These are phyloP conservation scores for Vidua chalybeata DNA, from an alignment of 2,113 vertebrate genomes.

Conservation along the genomic window DNA sequence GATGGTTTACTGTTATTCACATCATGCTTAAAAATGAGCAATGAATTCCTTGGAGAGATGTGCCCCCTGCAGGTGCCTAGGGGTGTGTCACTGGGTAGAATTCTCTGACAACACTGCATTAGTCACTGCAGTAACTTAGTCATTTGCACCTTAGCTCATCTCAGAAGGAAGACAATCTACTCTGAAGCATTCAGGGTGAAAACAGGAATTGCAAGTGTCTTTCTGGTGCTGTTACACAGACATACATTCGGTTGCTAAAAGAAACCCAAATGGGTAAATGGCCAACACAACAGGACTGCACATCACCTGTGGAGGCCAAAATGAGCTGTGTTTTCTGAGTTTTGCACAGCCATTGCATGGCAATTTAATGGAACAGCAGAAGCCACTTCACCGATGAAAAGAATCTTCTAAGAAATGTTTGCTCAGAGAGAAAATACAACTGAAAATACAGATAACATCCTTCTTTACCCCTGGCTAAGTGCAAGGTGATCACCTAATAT, in stretches of 20 bases:
- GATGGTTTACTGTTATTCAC: conserved; percentile 50
- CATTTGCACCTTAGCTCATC: conserved; percentile 47
- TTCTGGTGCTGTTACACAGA: background rate
- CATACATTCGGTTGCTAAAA: accelerated
- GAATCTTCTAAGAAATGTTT: background rate
- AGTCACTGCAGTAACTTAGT: conserved; percentile 58
- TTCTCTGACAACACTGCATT: conserved; percentile 50
- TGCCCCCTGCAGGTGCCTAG: conserved; percentile 31
- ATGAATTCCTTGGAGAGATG: conserved; percentile 57
- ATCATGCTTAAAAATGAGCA: conserved; percentile 49
- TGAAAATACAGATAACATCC: background rate
- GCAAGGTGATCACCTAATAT: background rate
- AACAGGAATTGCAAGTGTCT: background rate
- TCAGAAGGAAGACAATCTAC: conserved; percentile 38
- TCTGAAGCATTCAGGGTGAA: background rate
- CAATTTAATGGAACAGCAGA: background rate
- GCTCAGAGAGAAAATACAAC: background rate
- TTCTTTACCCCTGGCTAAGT: background rate
- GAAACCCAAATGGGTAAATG: background rate
- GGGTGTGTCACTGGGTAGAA: conserved; percentile 28
- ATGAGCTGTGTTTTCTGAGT: background rate
- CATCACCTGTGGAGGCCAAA: background rate
- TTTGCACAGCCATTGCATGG: background rate
- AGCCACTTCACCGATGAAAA: background rate
- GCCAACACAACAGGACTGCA: background rate